A percentile compares a stretch with the other conserved stretches of the same genome.
Conservation (phyloP, 2,113 vertebrate species). For the Gavialis gangeticus region DNA sequence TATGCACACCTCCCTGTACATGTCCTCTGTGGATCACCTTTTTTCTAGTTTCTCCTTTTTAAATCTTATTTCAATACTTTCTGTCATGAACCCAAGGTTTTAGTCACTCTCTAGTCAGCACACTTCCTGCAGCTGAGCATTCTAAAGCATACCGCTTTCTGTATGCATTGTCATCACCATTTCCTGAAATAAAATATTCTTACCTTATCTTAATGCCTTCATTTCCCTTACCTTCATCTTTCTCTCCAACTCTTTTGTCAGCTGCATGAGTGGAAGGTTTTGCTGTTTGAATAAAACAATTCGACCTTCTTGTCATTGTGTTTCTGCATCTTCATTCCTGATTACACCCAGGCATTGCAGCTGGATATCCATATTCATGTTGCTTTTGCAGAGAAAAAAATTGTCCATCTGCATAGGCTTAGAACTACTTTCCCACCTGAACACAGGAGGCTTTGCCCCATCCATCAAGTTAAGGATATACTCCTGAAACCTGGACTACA, state of each 20-base stretch:
- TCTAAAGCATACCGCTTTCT: neutral
- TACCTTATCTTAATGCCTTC: neutral
- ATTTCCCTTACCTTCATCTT: constrained; percentile 1
- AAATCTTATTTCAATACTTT: constrained; percentile 3
- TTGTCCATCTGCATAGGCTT: constrained; percentile 11
- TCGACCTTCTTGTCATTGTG: constrained; percentile 57
- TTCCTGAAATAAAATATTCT: constrained; percentile 36
- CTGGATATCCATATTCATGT: constrained; percentile 69
- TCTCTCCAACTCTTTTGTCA: neutral
- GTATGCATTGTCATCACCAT: neutral
- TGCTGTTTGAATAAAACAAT: constrained; percentile 34
- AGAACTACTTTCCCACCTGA: constrained; percentile 27
- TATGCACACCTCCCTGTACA: neutral
- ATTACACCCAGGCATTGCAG: constrained; percentile 46
- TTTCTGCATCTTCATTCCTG: constrained; percentile 47
- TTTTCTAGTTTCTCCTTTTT: too few species aligned
- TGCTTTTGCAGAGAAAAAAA: constrained; percentile 26
- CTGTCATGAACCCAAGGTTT: constrained; percentile 13
- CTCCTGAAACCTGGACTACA: neutral
- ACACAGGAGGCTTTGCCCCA: neutral
- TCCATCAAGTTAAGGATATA: neutral
- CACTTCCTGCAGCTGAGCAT: constrained; percentile 5
- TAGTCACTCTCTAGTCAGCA: neutral
- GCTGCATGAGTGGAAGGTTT: neutral
- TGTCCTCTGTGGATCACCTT: too few species aligned